phyloP scores from a whole-genome alignment of 2,797 vertebrate species.

The Spizella passerina region DNA sequence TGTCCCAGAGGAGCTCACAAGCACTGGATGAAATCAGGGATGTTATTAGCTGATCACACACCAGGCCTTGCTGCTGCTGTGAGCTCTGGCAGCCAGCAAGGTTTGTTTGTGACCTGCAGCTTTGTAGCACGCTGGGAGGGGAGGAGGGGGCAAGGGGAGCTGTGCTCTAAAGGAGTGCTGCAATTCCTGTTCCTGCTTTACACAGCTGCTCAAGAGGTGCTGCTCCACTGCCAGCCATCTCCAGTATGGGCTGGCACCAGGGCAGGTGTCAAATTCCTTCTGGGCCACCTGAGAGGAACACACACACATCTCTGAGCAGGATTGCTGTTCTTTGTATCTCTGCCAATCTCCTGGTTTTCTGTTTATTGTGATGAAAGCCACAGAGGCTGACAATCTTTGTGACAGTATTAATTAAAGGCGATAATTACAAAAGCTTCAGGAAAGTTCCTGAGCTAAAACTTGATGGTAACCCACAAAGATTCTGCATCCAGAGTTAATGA shows the following conservation, averaged over 20 bases:
- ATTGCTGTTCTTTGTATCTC: neutral
- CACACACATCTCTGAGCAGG: neutral
- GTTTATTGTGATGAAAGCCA: neutral
- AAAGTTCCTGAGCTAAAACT: neutral
- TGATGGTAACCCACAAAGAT: neutral
- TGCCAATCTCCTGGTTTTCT: neutral
- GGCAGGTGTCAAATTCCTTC: neutral
- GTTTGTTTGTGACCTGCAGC: neutral
- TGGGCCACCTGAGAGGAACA: neutral
- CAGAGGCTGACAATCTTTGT: neutral
- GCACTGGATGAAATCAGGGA: neutral
- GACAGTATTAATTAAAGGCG: neutral
- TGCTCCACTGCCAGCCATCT: neutral
- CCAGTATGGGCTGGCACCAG: neutral
- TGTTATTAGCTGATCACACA: neutral
- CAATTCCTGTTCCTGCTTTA: neutral
- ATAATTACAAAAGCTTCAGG: neutral
- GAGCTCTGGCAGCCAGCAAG: too few relatives aligned
- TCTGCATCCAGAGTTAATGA: neutral
- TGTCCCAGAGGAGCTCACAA: neutral
- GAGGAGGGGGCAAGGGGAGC: neutral
- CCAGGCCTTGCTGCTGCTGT: neutral
- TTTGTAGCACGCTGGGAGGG: neutral
- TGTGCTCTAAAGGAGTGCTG: neutral
- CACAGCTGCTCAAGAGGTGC: neutral